Conservation (phyloP, 2,888 invertebrate genomes). For the Lasioglossum pauxillum region DNA sequence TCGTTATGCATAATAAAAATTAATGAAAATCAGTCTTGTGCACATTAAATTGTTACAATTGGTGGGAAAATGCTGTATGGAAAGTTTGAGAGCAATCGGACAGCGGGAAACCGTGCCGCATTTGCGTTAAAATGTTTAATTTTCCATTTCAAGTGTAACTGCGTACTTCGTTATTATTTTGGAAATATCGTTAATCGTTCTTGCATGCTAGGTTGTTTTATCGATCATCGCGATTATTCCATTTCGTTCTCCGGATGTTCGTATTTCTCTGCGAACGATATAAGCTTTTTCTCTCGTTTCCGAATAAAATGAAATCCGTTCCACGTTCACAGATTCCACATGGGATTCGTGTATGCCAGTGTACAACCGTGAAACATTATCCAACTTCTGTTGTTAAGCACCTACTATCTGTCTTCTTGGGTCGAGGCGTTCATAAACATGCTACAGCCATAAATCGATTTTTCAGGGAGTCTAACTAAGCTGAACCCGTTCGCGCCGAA, state of each 20-base stretch:
- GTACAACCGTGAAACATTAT: constrained; percentile 59
- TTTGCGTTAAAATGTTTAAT: too few relatives aligned
- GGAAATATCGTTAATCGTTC: too few relatives aligned
- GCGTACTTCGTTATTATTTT: too few relatives aligned
- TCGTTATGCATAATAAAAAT: too few relatives aligned
- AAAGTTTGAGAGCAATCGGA: too few relatives aligned
- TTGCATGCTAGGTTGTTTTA: background rate
- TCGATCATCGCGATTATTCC: background rate
- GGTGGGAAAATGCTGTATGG: too few relatives aligned
- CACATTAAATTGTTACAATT: too few relatives aligned
- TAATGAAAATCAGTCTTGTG: too few relatives aligned
- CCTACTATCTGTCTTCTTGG: constrained; percentile 38
- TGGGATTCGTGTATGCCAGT: constrained; percentile 34
- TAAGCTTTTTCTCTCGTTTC: constrained; percentile 20
- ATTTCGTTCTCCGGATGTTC: background rate
- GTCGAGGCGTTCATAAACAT: constrained; percentile 46
- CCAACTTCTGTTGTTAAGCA: constrained; percentile 57
- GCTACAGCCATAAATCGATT: constrained; percentile 61
- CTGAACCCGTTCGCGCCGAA: background rate
- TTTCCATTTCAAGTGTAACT: too few relatives aligned
- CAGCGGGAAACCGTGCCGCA: too few relatives aligned
- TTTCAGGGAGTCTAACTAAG: constrained; percentile 33
- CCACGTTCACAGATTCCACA: background rate
- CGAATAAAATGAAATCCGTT: constrained; percentile 30
- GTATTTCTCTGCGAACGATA: background rate